Percentiles rank a stretch among this genome's conserved stretches.
Evolutionary conservation across 1,140 invertebrate genomes (phyloP).

Genomic region (Artemia franciscana): DNA sequence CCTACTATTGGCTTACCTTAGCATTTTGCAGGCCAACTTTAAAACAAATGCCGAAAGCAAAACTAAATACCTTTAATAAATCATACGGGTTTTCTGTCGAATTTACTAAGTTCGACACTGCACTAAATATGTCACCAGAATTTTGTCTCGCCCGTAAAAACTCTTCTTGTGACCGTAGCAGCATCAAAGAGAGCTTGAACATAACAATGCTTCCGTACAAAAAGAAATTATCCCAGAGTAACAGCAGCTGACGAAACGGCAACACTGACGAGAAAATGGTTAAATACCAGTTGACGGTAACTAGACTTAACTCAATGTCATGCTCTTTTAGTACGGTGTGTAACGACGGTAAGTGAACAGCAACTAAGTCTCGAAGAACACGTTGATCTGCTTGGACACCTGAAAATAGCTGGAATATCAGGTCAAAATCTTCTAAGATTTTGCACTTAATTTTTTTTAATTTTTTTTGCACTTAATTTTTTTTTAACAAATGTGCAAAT

Average conservation of each 20-base stretch:
- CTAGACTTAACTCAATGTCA: constrained; percentile 85
- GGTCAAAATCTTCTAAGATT: too few species aligned
- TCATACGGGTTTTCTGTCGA: constrained; percentile 73
- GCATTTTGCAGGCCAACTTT: too few species aligned
- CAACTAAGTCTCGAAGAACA: constrained; percentile 69
- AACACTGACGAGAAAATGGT: constrained; percentile 94
- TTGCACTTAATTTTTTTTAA: too few species aligned
- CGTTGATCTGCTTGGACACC: constrained; percentile 79
- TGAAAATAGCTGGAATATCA: too few species aligned
- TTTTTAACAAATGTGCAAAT: too few species aligned
- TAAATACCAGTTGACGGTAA: constrained; percentile 92
- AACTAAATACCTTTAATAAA: constrained; percentile 32
- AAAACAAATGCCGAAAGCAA: not conserved
- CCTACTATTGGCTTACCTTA: too few species aligned
- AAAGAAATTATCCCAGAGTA: constrained; percentile 95
- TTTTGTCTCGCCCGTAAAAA: constrained; percentile 58
- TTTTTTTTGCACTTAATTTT: too few species aligned
- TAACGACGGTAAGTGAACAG: constrained; percentile 67
- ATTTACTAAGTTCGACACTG: constrained; percentile 76
- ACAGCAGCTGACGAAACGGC: constrained; percentile 81
- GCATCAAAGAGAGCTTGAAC: constrained; percentile 85
- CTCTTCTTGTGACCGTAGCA: constrained; percentile 78
- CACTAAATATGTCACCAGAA: constrained; percentile 91
- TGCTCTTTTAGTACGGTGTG: constrained; percentile 71
- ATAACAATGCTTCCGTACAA: constrained; percentile 80